Evolutionary conservation across 2,113 vertebrate genomes (phyloP).

Genomic region (Pedetes capensis): DNA sequence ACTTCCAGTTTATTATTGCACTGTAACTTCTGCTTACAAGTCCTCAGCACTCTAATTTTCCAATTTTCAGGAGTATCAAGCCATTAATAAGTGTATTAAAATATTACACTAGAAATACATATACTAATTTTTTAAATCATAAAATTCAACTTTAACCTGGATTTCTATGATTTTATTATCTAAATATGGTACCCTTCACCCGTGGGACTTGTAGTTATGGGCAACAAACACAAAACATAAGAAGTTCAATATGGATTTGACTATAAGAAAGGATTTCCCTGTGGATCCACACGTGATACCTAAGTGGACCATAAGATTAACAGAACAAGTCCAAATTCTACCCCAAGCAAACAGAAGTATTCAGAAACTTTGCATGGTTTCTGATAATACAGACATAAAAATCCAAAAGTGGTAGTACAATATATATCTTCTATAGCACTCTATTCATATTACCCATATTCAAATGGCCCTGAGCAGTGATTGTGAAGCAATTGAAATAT

Average conservation of each 20-base stretch:
- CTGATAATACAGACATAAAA: background rate
- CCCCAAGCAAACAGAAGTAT: background rate
- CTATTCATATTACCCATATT: background rate
- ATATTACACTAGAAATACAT: background rate
- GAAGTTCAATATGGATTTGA: background rate
- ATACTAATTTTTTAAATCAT: background rate
- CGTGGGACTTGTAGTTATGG: background rate
- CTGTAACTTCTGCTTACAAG: background rate
- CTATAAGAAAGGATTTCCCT: background rate
- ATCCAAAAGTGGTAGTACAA: background rate
- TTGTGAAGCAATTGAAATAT: background rate
- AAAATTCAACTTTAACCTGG: background rate
- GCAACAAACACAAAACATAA: background rate
- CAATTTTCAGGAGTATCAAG: background rate
- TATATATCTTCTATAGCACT: accelerated
- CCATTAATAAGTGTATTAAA: background rate
- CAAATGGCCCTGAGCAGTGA: background rate
- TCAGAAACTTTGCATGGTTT: background rate
- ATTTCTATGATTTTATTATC: background rate
- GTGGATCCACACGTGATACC: accelerated
- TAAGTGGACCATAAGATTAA: background rate
- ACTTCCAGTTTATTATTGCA: background rate
- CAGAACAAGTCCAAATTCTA: background rate
- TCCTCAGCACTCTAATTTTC: background rate
- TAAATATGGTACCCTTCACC: background rate